Evolutionary conservation across 2,797 vertebrate species (phyloP).

Genomic region (Sebastes nivosus): DNA sequence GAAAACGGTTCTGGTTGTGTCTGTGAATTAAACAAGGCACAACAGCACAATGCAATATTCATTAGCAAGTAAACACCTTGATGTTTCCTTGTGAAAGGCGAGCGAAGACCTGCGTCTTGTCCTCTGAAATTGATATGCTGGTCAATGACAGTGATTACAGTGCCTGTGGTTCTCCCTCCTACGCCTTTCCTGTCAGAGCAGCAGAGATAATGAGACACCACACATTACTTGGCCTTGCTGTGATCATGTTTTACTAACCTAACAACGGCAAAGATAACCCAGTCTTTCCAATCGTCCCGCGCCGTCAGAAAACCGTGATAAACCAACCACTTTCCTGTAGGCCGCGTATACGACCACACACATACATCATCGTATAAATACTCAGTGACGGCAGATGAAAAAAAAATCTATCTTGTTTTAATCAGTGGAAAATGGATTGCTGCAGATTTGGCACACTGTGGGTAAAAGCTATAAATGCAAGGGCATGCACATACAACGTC

Average conservation of each 20-base stretch:
- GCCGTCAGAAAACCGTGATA: slow-evolving; percentile 13
- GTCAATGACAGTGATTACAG: slow-evolving; percentile 56
- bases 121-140: slow-evolving; percentile 45
- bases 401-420: slow-evolving; percentile 39
- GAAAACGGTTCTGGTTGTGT: not conserved
- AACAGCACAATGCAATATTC: not conserved
- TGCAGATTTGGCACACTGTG: slow-evolving; percentile 14
- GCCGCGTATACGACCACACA: not conserved
- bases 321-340: not conserved
- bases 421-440: slow-evolving; percentile 42
- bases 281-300: slow-evolving; percentile 3
- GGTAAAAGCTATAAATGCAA: slow-evolving; percentile 24
- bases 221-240: slow-evolving; percentile 26
- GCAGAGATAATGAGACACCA: slow-evolving; percentile 53
- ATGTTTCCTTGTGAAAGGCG: slow-evolving; percentile 3
- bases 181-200: slow-evolving; percentile 40
- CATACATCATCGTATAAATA: slow-evolving; percentile 41
- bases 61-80: slow-evolving; percentile 1
- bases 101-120: not conserved
- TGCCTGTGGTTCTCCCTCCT: slow-evolving; percentile 33
- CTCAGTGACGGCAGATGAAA: slow-evolving; percentile 12
- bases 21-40: not conserved
- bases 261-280: slow-evolving; percentile 41
- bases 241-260: slow-evolving; percentile 50
- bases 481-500: not conserved